These are phyloP conservation scores for Phylloscopus trochiloides DNA, from an alignment of 2,113 vertebrate species.

Conservation along the genomic window DNA sequence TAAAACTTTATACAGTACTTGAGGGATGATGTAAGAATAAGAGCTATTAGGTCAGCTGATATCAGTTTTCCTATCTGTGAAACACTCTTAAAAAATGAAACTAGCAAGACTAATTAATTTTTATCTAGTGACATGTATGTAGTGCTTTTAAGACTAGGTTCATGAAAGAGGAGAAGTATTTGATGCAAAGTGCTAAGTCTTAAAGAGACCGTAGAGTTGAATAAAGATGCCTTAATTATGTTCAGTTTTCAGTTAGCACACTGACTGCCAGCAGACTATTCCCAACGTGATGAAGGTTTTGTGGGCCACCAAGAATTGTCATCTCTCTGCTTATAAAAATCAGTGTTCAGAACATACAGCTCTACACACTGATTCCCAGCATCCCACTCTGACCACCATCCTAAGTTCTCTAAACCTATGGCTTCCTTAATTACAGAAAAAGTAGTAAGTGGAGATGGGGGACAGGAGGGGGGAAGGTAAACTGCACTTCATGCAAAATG, in stretches of 20 bases:
- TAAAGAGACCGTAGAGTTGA: background rate
- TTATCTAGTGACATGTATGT: background rate
- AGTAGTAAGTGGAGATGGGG: background rate
- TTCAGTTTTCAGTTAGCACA: background rate
- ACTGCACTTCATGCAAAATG: background rate
- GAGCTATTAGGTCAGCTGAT: background rate
- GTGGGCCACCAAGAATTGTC: background rate
- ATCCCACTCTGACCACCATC: background rate
- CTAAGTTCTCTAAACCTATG: background rate
- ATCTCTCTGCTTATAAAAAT: background rate
- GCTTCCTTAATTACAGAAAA: background rate
- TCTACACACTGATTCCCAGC: background rate
- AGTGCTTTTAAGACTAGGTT: background rate
- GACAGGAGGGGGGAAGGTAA: background rate
- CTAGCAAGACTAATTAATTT: background rate
- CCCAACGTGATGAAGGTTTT: background rate
- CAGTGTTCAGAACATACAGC: background rate
- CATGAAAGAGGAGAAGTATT: background rate
- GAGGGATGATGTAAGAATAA: background rate
- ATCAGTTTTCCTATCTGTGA: background rate
- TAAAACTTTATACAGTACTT: background rate
- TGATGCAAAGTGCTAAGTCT: background rate
- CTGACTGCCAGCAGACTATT: background rate
- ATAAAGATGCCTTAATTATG: background rate
- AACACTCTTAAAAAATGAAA: background rate